These are phyloP conservation scores for Pollenia labialis DNA, from an alignment of 2,888 invertebrate genomes.

Conservation along the genomic window DNA sequence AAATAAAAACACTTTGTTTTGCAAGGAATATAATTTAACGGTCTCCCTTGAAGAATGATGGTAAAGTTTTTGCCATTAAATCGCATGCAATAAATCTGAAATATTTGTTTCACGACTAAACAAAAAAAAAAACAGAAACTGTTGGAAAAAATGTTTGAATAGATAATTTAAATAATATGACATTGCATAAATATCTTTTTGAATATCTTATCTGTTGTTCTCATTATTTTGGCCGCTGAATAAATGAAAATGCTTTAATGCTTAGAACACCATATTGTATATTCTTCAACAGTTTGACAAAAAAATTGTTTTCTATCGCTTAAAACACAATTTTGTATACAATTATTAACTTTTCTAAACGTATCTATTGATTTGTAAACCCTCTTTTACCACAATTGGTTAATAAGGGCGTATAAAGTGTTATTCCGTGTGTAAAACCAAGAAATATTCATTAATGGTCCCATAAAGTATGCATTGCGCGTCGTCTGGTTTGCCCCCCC, in stretches of 20 bases:
- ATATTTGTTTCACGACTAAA: constrained; percentile 9
- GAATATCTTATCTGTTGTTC: not conserved
- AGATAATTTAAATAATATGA: constrained; percentile 34
- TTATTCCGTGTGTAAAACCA: too few species aligned
- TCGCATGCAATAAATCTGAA: constrained; percentile 51
- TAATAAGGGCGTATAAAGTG: too few species aligned
- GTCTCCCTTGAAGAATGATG: constrained; percentile 45
- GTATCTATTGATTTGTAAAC: too few species aligned
- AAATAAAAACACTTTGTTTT: constrained; percentile 2
- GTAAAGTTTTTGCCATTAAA: constrained; percentile 53
- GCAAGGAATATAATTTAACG: constrained; percentile 40
- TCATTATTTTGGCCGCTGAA: not conserved
- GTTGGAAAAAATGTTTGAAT: not conserved
- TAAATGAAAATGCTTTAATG: not conserved
- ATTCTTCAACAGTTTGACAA: too few species aligned
- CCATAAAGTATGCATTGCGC: too few species aligned
- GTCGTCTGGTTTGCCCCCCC: too few species aligned
- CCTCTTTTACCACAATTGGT: too few species aligned
- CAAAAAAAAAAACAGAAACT: not conserved
- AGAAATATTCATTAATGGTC: too few species aligned
- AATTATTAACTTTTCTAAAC: too few species aligned
- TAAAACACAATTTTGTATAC: too few species aligned
- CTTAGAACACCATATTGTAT: too few species aligned
- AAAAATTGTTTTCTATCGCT: too few species aligned
- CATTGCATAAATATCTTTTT: constrained; percentile 27